Conservation (phyloP, 2,113 vertebrate species). For the Laticauda laticaudata region DNA sequence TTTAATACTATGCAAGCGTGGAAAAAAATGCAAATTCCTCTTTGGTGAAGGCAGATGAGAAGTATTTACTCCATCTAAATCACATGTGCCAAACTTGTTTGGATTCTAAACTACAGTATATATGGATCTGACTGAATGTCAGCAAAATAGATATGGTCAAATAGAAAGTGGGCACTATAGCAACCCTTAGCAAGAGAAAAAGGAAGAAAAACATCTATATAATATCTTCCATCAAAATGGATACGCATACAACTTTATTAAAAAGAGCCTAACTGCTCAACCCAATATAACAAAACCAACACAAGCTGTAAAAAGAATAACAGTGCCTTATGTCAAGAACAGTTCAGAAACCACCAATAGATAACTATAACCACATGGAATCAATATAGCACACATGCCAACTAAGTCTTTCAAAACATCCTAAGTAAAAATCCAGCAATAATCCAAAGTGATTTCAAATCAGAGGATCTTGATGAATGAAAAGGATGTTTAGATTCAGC, state of each 20-base stretch:
- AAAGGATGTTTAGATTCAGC: neutral
- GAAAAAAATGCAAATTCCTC: neutral
- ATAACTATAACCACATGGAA: too few species aligned
- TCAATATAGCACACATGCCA: too few species aligned
- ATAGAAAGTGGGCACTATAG: neutral
- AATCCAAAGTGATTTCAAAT: neutral
- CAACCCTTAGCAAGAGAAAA: too few species aligned
- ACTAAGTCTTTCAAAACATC: too few species aligned
- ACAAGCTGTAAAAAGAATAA: too few species aligned
- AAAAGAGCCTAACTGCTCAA: too few species aligned
- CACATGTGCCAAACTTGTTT: neutral
- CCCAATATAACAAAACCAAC: too few species aligned
- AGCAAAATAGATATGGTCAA: neutral
- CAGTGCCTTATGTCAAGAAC: too few species aligned
- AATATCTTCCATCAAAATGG: too few species aligned
- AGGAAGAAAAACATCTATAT: too few species aligned
- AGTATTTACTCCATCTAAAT: neutral
- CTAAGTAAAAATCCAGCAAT: neutral
- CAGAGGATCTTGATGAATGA: neutral
- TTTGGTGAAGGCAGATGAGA: neutral
- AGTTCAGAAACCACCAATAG: too few species aligned
- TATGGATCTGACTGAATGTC: neutral
- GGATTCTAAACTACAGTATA: neutral
- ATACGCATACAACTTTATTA: too few species aligned
- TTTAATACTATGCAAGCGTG: neutral